These are phyloP conservation scores for Gobiocypris rarus DNA, from an alignment of 2,113 vertebrate species.

Conservation along the genomic window DNA sequence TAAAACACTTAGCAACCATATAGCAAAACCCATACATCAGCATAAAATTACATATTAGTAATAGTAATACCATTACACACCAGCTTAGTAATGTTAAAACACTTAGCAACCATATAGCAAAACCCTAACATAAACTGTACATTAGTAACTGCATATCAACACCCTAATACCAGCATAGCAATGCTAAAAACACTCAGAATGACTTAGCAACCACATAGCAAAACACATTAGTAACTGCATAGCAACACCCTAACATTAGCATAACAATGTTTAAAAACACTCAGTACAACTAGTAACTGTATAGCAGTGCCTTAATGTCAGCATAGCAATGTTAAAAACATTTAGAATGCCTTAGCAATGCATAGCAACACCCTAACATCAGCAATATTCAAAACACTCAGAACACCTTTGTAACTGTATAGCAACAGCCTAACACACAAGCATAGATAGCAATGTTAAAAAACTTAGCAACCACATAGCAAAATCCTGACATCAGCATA, in stretches of 20 bases:
- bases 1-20: too few relatives aligned
- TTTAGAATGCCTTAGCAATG: not conserved
- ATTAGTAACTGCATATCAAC: not conserved
- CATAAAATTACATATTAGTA: not conserved
- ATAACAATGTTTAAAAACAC: not conserved
- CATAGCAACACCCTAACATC: not conserved
- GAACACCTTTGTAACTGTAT: too few relatives aligned
- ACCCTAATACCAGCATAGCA: too few relatives aligned
- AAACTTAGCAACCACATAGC: too few relatives aligned
- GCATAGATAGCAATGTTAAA: too few relatives aligned
- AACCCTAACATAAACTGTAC: not conserved
- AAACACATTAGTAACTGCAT: not conserved
- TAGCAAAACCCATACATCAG: too few relatives aligned
- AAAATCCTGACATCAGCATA: too few relatives aligned
- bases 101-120: not conserved
- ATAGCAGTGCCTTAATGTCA: not conserved
- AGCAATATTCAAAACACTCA: not conserved
- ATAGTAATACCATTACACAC: too few relatives aligned
- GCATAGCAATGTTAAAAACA: not conserved
- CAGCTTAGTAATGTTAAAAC: not conserved
- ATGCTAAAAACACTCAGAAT: not conserved
- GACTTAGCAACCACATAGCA: not conserved
- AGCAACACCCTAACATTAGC: not conserved
- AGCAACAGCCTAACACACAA: too few relatives aligned
- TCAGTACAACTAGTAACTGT: not conserved